Base-by-base conservation (phyloP, 2,888 invertebrate genomes). In the Miltochrista miniata region DNA sequence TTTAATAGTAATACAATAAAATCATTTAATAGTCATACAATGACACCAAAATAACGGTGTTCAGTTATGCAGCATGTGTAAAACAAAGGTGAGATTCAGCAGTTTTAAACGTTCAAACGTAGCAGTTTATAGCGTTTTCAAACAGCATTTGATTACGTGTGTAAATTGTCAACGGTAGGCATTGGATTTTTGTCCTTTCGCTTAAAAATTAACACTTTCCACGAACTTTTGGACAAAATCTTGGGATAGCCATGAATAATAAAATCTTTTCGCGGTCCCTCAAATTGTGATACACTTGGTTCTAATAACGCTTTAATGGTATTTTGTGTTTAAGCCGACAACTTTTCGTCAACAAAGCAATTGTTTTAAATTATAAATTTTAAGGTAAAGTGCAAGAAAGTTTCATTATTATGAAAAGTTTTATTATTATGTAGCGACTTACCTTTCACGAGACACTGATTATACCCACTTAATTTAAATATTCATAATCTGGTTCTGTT, bases 171-270 rank as follows among this genome's bases (percentile, higher is more conserved):
- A 33, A 49, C 54, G 59, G 61, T 39, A 57, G 58, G 61, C 66
- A 70, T 73, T 74, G 74, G 73, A 82, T 79, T 79, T 79, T 80
- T 74, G 77, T 77, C 76, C 65, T 63, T 69, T 58, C 73, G 68
- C 70, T 87, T 82, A 85, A 87, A 86, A 86, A 85, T 87, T 85
- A 85, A 87, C 85, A 85, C 82, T 84, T 83, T 70, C 76, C 46
- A 58, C 70, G 54, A 70, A 71, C 69, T 72, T 72, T 71, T 76
- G 61, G 61, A 63, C 61, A 49, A 75, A 79, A 83, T 83, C 81
- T 79, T 76, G 74, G 64, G 59, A 70, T 59, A 64, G 67, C 66
- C 64, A 64, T 87, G 80, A 87, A 85, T 87, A 83, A 82, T 86
- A 76, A 76, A 85, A 74, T 69, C 62, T 66, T 64, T 68, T 61